Base-by-base conservation (phyloP, 2,797 vertebrate species). In the Neosilurus mollespiculum region DNA sequence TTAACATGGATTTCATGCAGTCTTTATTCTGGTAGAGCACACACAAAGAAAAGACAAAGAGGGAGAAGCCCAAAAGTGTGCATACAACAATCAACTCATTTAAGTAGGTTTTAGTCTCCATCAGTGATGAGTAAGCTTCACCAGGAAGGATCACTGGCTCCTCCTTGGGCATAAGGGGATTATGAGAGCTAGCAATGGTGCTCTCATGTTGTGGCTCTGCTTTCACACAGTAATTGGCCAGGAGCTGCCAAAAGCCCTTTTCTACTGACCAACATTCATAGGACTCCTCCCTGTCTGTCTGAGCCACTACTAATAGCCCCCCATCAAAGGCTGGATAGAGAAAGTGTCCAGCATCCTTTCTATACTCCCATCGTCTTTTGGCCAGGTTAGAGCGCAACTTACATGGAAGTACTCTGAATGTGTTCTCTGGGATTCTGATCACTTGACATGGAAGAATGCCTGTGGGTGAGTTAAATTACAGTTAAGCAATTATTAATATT, bases 181-280 rank as follows among this genome's bases (percentile, higher is more conserved):
- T 90, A 58, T 56, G 89, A 43, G 93, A 90, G 9, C 82, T 92
- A 66, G 92, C 92, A 5, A 78, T 93, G 16, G 89, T 94, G 82
- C 77, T 90, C 1, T 81, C 90, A 0, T 88, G 88, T 0, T 51
- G 89, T 72, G 92, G 91, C 67, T 92, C 94, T 2, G 95, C 88
- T 1, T 88, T 87, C 53, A 97, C 95, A 0, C 97, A 98, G 91
- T 98, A 99, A 92, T 95, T 97, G 54, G 95, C 96, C 90, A 97
- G 94, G 85, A 97, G 94, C 91, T 98, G 96, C 77, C 53, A 91
- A 92, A 98, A 97, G 81, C 94, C 95, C 15, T 95, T 94, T 88
- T 99, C 98, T 87, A 95, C 91, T 0, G 98, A 97, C 98, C 97
- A 99, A 92, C 98, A 99, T 91, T 98, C 95, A 0, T 97, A 99